A percentile compares a stretch with the other conserved stretches of the same genome.
These are phyloP conservation scores for Hyalella azteca DNA, from an alignment of 2,888 invertebrate species.

Conservation along the genomic window DNA sequence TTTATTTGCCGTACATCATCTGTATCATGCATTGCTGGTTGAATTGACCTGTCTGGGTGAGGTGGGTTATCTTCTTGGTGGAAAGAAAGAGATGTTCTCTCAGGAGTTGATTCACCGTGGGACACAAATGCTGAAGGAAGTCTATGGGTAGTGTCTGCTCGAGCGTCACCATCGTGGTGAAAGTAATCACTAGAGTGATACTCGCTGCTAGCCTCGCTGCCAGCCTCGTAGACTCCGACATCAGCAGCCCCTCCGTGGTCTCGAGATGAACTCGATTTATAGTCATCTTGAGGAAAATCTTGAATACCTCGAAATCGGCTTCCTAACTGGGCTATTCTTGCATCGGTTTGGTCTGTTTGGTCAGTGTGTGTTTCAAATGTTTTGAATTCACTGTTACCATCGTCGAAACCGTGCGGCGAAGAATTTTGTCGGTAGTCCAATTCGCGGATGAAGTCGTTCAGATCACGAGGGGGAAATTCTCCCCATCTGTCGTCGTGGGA, in stretches of 20 bases:
- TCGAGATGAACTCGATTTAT: too few species aligned
- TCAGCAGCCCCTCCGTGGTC: too few species aligned
- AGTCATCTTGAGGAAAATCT: too few species aligned
- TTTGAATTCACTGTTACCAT: too few species aligned
- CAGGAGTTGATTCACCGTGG: neutral
- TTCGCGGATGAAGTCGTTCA: neutral
- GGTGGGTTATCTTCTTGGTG: neutral
- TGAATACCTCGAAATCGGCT: too few species aligned
- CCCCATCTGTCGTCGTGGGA: neutral
- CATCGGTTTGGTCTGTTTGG: too few species aligned
- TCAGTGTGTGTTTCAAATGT: too few species aligned
- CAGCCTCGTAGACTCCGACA: too few species aligned
- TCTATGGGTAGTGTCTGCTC: neutral
- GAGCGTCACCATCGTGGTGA: neutral
- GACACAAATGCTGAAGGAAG: neutral
- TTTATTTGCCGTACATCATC: neutral
- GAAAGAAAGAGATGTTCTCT: neutral
- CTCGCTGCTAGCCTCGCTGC: too few species aligned
- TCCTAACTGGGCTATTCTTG: too few species aligned
- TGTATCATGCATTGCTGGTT: neutral
- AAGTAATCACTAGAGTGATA: neutral
- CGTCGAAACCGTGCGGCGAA: neutral
- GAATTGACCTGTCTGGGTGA: neutral
- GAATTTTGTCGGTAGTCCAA: neutral
- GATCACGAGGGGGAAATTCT: neutral